phyloP scores from a whole-genome alignment of 2,113 vertebrate species.

The Pachypanchax playfairii region DNA sequence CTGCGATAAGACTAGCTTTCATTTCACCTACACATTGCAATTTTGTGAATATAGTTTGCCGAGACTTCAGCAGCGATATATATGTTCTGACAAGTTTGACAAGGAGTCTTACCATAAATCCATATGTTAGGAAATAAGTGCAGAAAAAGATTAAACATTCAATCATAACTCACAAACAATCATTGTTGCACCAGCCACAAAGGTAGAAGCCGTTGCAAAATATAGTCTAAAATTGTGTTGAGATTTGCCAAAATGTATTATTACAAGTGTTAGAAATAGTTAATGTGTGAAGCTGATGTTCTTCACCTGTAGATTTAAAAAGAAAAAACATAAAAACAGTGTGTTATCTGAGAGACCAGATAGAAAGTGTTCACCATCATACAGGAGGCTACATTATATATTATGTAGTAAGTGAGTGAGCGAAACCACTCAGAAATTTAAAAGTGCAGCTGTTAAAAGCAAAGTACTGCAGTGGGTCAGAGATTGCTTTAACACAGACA shows the following conservation, averaged over 20 bases:
- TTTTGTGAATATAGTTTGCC: too few relatives aligned
- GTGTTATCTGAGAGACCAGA: not conserved
- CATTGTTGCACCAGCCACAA: too few relatives aligned
- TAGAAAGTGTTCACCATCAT: not conserved
- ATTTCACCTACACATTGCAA: too few relatives aligned
- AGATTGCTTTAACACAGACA: slow-evolving; percentile 23
- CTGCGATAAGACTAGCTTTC: too few relatives aligned
- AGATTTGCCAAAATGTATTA: slow-evolving; percentile 12
- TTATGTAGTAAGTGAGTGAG: slow-evolving; percentile 11
- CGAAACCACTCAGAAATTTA: slow-evolving; percentile 39
- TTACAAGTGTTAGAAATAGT: slow-evolving; percentile 20
- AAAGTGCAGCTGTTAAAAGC: slow-evolving; percentile 44
- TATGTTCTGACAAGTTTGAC: too few relatives aligned
- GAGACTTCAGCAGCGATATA: too few relatives aligned
- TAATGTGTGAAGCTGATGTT: slow-evolving; percentile 2
- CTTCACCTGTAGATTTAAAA: not conserved
- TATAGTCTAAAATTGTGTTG: slow-evolving; percentile 14
- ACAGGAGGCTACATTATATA: slow-evolving; percentile 20
- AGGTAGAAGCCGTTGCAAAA: too few relatives aligned
- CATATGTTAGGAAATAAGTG: too few relatives aligned
- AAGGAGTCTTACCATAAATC: too few relatives aligned
- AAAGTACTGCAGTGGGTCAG: slow-evolving; percentile 36
- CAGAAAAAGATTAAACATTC: too few relatives aligned
- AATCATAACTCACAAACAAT: too few relatives aligned
- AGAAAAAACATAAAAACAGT: not conserved